These are phyloP conservation scores for Sympetrum striolatum DNA, from an alignment of 2,888 invertebrate genomes.

Conservation along the genomic window DNA sequence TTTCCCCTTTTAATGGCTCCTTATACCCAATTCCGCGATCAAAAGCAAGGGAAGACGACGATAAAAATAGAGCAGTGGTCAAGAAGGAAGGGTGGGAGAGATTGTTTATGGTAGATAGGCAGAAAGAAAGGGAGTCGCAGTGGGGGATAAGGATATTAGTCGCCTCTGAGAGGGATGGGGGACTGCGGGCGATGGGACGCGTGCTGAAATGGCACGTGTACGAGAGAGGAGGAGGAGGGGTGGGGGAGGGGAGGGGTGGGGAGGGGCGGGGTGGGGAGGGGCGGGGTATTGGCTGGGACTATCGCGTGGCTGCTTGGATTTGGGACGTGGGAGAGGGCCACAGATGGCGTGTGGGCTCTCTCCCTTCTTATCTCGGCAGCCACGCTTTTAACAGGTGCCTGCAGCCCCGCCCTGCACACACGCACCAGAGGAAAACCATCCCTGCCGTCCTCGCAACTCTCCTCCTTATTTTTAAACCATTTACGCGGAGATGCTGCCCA, in stretches of 20 bases:
- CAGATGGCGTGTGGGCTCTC: not conserved
- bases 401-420: slow-evolving; percentile 5
- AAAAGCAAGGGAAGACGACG: not conserved
- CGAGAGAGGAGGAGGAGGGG: not conserved
- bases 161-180: not conserved
- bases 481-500: no score
- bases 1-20: no score
- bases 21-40: no score
- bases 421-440: not conserved
- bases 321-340: not conserved
- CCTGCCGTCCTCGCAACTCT: not conserved
- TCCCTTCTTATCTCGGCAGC: slow-evolving; percentile 5
- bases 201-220: slow-evolving; percentile 36
- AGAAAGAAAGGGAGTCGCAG: not conserved
- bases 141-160: not conserved
- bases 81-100: not conserved
- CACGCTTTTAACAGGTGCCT: slow-evolving; percentile 31
- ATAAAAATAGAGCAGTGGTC: not conserved
- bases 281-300: not conserved
- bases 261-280: not conserved
- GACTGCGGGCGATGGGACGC: not conserved
- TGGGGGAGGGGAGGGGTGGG: not conserved
- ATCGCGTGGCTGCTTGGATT: slow-evolving; percentile 4
- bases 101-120: not conserved
- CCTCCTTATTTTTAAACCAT: not conserved